phyloP scores from a whole-genome alignment of 1,140 invertebrate species.

The Aplysia californica region DNA sequence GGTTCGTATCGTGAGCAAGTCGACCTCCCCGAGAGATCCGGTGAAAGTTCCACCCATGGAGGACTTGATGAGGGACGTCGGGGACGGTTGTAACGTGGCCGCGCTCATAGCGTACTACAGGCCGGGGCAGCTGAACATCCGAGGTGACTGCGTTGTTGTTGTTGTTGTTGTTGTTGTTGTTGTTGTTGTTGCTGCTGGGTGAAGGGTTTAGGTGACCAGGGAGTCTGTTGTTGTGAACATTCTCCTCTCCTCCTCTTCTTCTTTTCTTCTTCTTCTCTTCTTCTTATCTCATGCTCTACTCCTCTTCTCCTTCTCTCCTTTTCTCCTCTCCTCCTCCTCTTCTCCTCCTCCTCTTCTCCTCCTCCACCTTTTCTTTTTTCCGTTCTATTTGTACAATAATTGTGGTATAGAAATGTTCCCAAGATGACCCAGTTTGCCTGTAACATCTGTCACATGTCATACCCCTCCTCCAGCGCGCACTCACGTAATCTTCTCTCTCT shows the following conservation, averaged over 20 bases:
- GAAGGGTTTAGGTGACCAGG: neutral
- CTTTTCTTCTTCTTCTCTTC: neutral
- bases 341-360: no score
- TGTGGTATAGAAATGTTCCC: no score
- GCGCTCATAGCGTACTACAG: slow-evolving; percentile 94
- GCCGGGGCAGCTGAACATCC: slow-evolving; percentile 85
- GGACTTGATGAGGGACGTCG: slow-evolving; percentile 80
- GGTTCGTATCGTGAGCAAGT: no score
- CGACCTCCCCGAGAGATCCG: no score
- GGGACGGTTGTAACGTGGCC: slow-evolving; percentile 91
- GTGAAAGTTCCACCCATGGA: slow-evolving; percentile 68
- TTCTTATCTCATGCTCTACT: neutral
- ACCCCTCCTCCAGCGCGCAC: no score
- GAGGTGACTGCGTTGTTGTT: slow-evolving; percentile 54
- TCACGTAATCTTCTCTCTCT: no score
- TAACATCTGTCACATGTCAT: no score
- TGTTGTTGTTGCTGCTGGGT: neutral
- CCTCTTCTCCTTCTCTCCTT: neutral
- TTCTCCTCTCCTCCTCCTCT: no score
- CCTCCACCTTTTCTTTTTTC: no score
- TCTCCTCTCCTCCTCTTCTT: neutral
- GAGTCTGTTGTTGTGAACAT: neutral
- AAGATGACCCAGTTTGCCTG: no score
- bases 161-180: neutral
- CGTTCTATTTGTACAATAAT: no score